phyloP scores from a whole-genome alignment of 2,113 vertebrate species.

The Toxotes jaculatrix region DNA sequence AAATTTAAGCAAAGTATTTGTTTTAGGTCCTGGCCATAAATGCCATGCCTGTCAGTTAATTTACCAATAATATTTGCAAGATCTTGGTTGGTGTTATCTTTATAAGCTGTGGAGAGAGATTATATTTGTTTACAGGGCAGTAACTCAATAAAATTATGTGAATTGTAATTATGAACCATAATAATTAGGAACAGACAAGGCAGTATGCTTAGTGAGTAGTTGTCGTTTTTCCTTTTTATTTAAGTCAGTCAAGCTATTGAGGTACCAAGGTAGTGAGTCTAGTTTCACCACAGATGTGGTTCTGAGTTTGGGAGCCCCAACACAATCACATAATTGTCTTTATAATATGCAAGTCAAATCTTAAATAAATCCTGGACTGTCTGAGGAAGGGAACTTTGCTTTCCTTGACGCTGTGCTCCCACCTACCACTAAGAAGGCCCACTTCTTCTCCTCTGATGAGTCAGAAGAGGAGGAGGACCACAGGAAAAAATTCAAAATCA shows the following conservation, averaged over 20 bases:
- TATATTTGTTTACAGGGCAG: neutral
- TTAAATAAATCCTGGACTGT: neutral
- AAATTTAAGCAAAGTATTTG: neutral
- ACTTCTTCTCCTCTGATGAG: slow-evolving; percentile 98
- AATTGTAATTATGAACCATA: neutral
- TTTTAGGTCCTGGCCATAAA: neutral
- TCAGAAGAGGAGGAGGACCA: slow-evolving; percentile 96
- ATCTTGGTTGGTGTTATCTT: neutral
- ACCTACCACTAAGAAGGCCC: slow-evolving; percentile 88
- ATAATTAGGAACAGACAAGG: neutral
- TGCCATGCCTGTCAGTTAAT: neutral
- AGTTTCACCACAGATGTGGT: neutral
- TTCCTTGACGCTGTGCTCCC: slow-evolving; percentile 87
- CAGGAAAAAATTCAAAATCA: slow-evolving; percentile 96
- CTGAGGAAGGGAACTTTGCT: neutral
- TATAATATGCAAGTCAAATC: neutral
- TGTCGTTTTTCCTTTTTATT: neutral
- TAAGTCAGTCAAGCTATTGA: neutral
- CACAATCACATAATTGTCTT: neutral
- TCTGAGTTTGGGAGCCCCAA: neutral
- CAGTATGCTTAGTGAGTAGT: neutral
- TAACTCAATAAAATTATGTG: neutral
- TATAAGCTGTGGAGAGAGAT: neutral
- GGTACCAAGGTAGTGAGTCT: neutral
- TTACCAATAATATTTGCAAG: neutral